These are phyloP conservation scores for Campopleginae sp. DNA, from an alignment of 2,888 invertebrate species.

Conservation along the genomic window DNA sequence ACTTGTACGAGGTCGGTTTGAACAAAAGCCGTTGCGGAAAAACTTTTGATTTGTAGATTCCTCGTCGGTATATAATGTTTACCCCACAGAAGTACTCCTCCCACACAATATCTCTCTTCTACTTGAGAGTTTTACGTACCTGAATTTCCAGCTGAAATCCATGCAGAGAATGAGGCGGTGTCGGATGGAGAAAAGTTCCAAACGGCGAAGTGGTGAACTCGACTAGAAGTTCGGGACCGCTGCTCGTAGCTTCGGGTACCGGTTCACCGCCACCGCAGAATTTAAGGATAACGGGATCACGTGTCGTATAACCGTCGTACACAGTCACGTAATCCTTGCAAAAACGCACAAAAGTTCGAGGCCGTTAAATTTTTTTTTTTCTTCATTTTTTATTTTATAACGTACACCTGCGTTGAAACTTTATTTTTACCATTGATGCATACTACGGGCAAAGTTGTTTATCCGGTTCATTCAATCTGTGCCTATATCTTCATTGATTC, in stretches of 20 bases:
- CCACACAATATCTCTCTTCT: background rate
- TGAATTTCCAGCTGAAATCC: slow-evolving; percentile 96
- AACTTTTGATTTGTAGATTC: slow-evolving; percentile 13
- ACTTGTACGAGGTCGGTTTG: background rate
- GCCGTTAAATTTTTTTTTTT: background rate
- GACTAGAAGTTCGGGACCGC: slow-evolving; percentile 94
- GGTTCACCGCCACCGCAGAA: slow-evolving; percentile 96
- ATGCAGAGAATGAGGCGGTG: slow-evolving; percentile 91
- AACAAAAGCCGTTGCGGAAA: background rate
- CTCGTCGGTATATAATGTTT: slow-evolving; percentile 8
- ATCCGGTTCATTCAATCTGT: background rate
- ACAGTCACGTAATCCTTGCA: slow-evolving; percentile 93
- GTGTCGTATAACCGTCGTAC: slow-evolving; percentile 94
- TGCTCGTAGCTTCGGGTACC: slow-evolving; percentile 93
- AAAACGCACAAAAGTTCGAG: background rate
- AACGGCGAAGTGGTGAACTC: slow-evolving; percentile 96
- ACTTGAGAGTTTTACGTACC: slow-evolving; percentile 82
- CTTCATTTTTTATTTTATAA: slow-evolving; percentile 8
- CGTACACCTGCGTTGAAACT: background rate
- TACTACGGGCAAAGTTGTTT: background rate
- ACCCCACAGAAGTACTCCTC: background rate
- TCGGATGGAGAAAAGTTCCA: slow-evolving; percentile 94
- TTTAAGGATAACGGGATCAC: slow-evolving; percentile 94
- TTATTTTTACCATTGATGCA: background rate
- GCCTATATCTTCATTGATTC: background rate